Evolutionary conservation across 2,888 invertebrate species (phyloP), one percentile per base, ranked within the genome.

Genomic region (Nemurella pictetii): DNA sequence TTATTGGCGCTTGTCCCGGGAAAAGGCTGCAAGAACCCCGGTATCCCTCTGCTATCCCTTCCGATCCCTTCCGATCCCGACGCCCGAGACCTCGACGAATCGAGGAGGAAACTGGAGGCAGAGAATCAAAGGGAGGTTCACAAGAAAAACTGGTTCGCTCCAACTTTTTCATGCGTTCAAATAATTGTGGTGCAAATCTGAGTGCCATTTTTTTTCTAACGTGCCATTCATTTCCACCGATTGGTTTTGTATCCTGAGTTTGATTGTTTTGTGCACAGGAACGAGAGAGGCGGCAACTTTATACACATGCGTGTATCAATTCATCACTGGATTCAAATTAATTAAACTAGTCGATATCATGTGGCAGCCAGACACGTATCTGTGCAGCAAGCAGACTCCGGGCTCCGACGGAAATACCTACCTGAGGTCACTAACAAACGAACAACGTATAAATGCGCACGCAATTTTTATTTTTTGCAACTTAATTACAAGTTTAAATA

Each of bases 391-490:
- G n/a, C n/a, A n/a, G n/a, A n/a, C n/a, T n/a, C n/a, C 12, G 55
- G 15, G 55, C 20, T 55, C 9, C 12, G 55, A n/a, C 55, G 55
- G 12, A 7, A 55, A 55, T 55, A 55, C 55, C 55, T 55, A 20
- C 55, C 9, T 3, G 55, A 55, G 55, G 55, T 32, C 9, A 20
- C 3, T 2, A 7, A 12, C 55, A 7, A 55, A n/a, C n/a, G n/a
- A 7, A 55, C 15, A 12, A 20, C 55, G 55, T 55, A 20, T 7
- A 55, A 55, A 55, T 55, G 55, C 55, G 55, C 20, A 55, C 55
- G 55, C 55, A 55, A 55, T 55, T 55, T 55, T 55, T 55, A 28
- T 75, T 75, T 75, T 75, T n/a, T 75, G 7, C 75, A 78, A 78
- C 28, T 78, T 30, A 78, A 78, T 78, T 30, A 29, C 78, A 2